Evolutionary conservation across 2,113 vertebrate species (phyloP).

Genomic region (Tauraco erythrolophus): DNA sequence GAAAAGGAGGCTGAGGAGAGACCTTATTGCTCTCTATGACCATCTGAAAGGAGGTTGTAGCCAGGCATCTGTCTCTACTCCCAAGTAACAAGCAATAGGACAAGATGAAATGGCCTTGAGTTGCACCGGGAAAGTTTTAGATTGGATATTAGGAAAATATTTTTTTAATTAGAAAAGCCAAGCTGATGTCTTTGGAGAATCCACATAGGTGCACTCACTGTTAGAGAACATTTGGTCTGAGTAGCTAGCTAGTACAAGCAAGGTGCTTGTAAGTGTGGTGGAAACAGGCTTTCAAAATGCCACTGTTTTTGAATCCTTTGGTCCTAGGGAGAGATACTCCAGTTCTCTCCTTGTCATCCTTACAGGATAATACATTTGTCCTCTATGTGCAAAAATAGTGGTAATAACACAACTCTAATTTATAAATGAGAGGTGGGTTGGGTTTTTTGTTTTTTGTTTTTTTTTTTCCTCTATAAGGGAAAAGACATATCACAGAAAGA

Average conservation of each 20-base stretch:
- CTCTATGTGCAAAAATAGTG: not conserved
- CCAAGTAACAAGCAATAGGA: too few relatives aligned
- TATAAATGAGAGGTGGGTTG: not conserved
- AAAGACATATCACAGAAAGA: not conserved
- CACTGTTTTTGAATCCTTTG: not conserved
- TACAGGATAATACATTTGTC: not conserved
- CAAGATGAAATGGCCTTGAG: too few relatives aligned
- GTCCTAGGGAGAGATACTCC: not conserved
- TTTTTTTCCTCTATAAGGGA: not conserved
- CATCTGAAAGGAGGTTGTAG: too few relatives aligned
- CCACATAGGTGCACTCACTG: not conserved
- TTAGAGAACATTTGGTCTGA: not conserved
- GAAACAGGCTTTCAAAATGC: not conserved
- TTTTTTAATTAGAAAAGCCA: not conserved
- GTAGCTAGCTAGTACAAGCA: not conserved
- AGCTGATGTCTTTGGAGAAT: not conserved
- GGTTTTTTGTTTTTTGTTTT: not conserved
- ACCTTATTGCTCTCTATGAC: too few relatives aligned
- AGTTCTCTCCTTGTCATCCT: not conserved
- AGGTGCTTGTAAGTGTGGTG: not conserved
- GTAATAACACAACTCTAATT: rapidly evolving
- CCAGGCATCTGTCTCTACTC: too few relatives aligned
- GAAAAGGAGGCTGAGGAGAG: too few relatives aligned
- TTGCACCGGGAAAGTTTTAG: too few relatives aligned
- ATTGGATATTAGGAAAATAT: too few relatives aligned